Base-by-base conservation (phyloP, 92 coral and sea anemone genomes). In the Plumapathes pennacea region DNA sequence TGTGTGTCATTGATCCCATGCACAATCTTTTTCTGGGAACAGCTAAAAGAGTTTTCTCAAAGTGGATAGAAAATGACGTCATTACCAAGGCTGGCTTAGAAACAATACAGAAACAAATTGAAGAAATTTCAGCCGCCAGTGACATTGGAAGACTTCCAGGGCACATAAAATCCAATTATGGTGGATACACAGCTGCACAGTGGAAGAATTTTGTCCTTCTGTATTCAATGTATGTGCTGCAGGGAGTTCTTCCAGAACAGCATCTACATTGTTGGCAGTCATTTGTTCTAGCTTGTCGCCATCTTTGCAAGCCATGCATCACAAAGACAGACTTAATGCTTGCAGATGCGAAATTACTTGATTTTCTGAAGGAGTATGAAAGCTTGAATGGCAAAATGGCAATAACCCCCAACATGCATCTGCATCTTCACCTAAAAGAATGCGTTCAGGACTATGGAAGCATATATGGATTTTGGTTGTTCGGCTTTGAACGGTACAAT, bases 261-360 rank as follows among this genome's bases (percentile, higher is more conserved):
- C 71, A 74, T 30, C 42, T 80, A 33, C 49, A 52, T 38, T 75
- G 79, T 23, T 85, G 95, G 95, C 95, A 85, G 46, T 62, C 88
- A 2, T 80, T 80, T 63, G 83, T 73, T 10, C 19, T 80, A 32
- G 92, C 84, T 3, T 85, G 87, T 25, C 53, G 60, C 6, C 80
- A 58, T 25, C 55, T 85, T 11, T 85, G 87, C 69, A 85, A 60
- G 74, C 65, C 86, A 0, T 60, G 54, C 28, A 31, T 82, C 0
- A 60, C 74, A 8, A 43, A 45, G 24, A 61, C 71, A 29, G 95
- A 80, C 7, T 15, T 85, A 3, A 54, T 54, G 44, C 19, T 40
- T 51, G 86, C 86, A 12, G 69, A 85, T 27, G 38, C 29, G 8
- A 46, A 63, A 8, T 54, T 80, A 1, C 10, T 85, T 23, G 22